Evolutionary conservation across 2,113 vertebrate species (phyloP), one percentile per base, ranked within the genome.

Genomic region (Dipodomys stephensi): DNA sequence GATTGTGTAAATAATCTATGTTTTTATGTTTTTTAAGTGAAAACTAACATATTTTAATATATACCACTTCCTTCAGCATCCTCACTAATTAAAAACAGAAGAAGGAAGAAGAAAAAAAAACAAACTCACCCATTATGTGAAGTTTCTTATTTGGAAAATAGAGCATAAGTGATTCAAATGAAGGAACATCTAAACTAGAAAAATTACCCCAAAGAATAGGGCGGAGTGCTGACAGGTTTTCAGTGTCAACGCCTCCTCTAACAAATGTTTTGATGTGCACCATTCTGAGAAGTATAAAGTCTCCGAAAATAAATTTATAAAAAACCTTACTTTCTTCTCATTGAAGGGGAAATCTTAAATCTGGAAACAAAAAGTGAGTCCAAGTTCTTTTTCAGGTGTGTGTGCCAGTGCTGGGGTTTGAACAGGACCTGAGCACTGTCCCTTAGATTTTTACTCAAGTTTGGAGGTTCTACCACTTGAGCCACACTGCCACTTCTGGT

Each of bases 91-190:
- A 83, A 32, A 46, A 84, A 44, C 72, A 76, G 69, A 64, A 76
- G 69, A 64, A 46, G 39, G 23, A 19, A 44, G 32, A 64, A 72
- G n/a, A 83, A 18, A 44, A 64, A 72, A 83, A 18, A 39, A 39
- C 39, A 39, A 39, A 39, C 11, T 30, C 74, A 3, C 35, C 80
- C 62, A 46, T 74, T 44, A 53, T 28, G 4, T 32, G 49, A 49
- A 83, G 19, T 78, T 90, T 76, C 60, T 82, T 83, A 81, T 57
- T 79, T 88, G 53, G 73, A 64, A 93, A 94, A 91, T 1, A 91
- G 57, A 79, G 30, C 44, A 83, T 90, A 87, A 86, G 49, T 28
- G 68, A 71, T 91, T 91, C 13, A 87, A 89, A 28, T 71, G 60
- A 93, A 76, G 49, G 72, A 7, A 1, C 20, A 73, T 57, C 7